Evolutionary conservation across 2,797 vertebrate species (phyloP), one percentile per base, ranked within the genome.

Genomic region (Dallia pectoralis): DNA sequence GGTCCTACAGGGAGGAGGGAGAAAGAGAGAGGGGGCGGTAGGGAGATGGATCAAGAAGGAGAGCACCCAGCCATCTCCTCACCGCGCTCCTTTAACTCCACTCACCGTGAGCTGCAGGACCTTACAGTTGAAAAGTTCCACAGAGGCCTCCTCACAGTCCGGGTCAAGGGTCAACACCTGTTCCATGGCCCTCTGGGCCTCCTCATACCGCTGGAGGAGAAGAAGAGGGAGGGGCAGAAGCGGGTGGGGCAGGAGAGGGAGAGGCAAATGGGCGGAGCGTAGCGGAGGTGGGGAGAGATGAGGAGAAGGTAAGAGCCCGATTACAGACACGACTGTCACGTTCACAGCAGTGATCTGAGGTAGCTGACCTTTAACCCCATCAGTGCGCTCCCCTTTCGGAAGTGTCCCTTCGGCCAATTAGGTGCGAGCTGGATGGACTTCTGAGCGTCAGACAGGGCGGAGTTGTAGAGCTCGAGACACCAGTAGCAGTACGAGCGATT

Each of bases 401-500:
- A 94, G 79, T 90, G 87, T 44, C 92, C 92, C 77, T 90, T 93
- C 0, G 92, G 90, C 87, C 91, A 93, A 63, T 86, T 81, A 12
- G 89, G 84, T 32, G 89, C 87, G 2, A 94, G 88, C 56, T 87
- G 80, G 51, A 94, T 91, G 77, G 93, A 90, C 62, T 70, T 87
- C 76, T 87, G 90, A 22, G 93, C 92, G 40, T 94, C 93, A 4
- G 68, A 47, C 0, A 93, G 83, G 5, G 92, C 93, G 22, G 82
- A 66, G n/a, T 67, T 59, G 72, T 88, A 93, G 66, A 84, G 81
- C 68, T 89, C 87, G 86, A 93, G 82, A 79, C 84, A 89, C 77
- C 84, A 90, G 47, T 92, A 91, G 83, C 92, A 93, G 79, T 89
- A 91, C 0, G 93, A 93, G 5, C 93, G 90, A 79, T 93, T 94